phyloP scores from a whole-genome alignment of 1,140 invertebrate genomes.

The Drosophila trapezifrons region DNA sequence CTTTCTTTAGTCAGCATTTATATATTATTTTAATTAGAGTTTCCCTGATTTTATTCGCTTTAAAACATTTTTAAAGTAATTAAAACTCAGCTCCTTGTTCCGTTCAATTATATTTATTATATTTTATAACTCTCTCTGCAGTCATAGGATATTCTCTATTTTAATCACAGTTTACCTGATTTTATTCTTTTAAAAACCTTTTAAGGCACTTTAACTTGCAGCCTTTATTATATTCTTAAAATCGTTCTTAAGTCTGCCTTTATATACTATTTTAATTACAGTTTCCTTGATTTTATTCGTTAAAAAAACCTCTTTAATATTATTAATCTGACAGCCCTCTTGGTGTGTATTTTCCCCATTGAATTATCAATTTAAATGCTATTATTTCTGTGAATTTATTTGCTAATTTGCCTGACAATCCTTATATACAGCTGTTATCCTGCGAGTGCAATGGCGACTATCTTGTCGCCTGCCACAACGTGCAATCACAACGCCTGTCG shows the following conservation, averaged over 20 bases:
- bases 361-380: constrained; percentile 1
- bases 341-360: not conserved
- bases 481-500: constrained; percentile 41
- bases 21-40: too few species aligned
- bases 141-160: not conserved
- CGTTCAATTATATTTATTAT: not conserved
- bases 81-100: not conserved
- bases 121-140: too few species aligned
- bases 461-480: constrained; percentile 48
- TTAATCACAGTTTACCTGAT: too few species aligned
- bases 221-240: too few species aligned
- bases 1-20: not conserved
- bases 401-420: constrained; percentile 32
- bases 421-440: constrained; percentile 14
- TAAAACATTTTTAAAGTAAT: not conserved
- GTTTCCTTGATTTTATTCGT: not conserved
- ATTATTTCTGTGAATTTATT: not conserved
- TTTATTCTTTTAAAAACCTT: too few species aligned
- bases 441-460: constrained; percentile 18
- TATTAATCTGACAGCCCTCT: not conserved
- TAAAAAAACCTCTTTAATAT: not conserved
- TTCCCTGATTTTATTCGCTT: too few species aligned
- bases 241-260: not conserved
- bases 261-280: not conserved
- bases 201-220: too few species aligned